phyloP scores from a whole-genome alignment of 1,140 invertebrate species.

The Hyles vespertilio region DNA sequence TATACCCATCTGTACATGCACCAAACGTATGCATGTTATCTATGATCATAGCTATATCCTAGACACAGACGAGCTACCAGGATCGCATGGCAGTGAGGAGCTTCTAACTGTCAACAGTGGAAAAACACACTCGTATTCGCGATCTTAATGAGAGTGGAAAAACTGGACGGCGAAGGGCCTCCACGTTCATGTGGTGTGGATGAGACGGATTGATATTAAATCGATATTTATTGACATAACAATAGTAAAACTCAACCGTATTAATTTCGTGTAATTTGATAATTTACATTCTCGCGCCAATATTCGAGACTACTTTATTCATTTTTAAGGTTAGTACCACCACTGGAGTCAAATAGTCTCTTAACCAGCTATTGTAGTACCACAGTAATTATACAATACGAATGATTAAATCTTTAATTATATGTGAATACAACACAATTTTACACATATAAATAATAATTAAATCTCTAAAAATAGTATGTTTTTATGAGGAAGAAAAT shows the following conservation, averaged over 20 bases:
- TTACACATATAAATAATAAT: neutral
- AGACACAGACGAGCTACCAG: constrained; percentile 56
- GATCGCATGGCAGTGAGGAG: constrained; percentile 43
- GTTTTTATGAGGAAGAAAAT: too few relatives aligned
- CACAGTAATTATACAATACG: too few relatives aligned
- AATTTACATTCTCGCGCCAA: too few relatives aligned
- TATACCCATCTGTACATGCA: neutral
- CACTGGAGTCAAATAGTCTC: too few relatives aligned
- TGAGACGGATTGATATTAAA: constrained; percentile 9
- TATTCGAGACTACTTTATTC: too few relatives aligned
- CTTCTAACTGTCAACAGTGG: constrained; percentile 45
- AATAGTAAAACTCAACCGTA: too few relatives aligned
- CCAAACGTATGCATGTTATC: constrained; percentile 32
- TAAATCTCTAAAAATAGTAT: neutral
- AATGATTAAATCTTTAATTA: too few relatives aligned
- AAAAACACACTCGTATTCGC: constrained; percentile 58
- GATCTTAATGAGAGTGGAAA: constrained; percentile 73
- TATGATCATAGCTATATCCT: constrained; percentile 64
- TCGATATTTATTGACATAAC: too few relatives aligned
- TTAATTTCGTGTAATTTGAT: too few relatives aligned
- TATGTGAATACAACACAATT: too few relatives aligned
- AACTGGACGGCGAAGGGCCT: constrained; percentile 57
- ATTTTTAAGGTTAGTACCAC: too few relatives aligned
- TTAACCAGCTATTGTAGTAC: too few relatives aligned
- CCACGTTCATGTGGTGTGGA: constrained; percentile 35